Evolutionary conservation across 92 coral and sea anemone genomes (phyloP).

Genomic region (Anthopleura xanthogrammica): DNA sequence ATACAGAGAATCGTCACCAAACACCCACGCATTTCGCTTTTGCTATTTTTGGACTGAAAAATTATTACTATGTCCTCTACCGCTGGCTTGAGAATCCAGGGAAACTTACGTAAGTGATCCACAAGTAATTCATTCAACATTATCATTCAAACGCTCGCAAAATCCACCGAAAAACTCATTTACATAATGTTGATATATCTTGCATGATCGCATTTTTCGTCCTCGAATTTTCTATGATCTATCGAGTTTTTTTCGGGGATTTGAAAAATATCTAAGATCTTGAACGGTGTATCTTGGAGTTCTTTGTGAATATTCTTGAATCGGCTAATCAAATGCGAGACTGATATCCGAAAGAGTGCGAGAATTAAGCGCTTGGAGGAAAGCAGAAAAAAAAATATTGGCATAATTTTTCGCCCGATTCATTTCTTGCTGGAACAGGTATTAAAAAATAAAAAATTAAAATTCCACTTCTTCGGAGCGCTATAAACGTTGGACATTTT

Average conservation of each 20-base stretch:
- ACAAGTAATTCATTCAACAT: conserved; percentile 19
- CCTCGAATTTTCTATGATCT: conserved; percentile 28
- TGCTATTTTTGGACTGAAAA: conserved; percentile 34
- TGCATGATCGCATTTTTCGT: conserved; percentile 27
- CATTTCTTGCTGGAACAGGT: background rate
- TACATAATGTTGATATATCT: conserved; percentile 35
- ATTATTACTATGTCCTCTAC: conserved; percentile 16
- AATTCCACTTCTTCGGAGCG: background rate
- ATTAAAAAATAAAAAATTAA: background rate
- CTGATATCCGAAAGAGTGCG: background rate
- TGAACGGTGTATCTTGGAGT: background rate
- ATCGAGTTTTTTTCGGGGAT: conserved; percentile 19
- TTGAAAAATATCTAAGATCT: conserved; percentile 5
- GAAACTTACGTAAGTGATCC: conserved; percentile 22
- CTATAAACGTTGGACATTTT: background rate
- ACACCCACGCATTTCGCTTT: conserved; percentile 32
- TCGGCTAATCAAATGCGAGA: background rate
- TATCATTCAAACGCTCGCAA: conserved; percentile 24
- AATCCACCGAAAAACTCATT: conserved; percentile 11
- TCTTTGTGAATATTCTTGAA: background rate
- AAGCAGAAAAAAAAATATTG: background rate
- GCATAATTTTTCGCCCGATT: background rate
- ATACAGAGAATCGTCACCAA: conserved; percentile 33
- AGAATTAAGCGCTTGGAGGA: background rate
- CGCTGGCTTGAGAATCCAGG: conserved; percentile 26